phyloP scores from a whole-genome alignment of 2,797 vertebrate species.

The Ispidina picta region DNA sequence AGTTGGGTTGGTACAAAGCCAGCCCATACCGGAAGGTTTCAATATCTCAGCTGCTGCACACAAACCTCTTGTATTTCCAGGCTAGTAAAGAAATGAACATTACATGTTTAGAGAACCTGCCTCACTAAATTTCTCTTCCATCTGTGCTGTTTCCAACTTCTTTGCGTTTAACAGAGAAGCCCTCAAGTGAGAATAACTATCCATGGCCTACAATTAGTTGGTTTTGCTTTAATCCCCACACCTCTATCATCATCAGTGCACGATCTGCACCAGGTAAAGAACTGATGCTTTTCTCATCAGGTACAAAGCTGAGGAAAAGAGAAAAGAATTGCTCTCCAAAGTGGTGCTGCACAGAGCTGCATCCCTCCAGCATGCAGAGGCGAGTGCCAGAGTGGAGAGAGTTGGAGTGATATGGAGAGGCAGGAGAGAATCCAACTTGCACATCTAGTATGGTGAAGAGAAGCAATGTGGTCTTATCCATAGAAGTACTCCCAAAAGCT shows the following conservation, averaged over 20 bases:
- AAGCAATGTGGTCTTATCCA: background rate
- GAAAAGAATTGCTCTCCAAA: background rate
- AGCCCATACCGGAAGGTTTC: background rate
- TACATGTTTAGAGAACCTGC: background rate
- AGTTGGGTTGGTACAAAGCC: background rate
- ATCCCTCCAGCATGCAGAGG: background rate
- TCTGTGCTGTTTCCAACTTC: background rate
- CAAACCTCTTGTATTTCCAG: background rate
- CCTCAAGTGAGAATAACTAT: background rate
- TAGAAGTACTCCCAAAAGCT: background rate
- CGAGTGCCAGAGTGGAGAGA: background rate
- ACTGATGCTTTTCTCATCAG: background rate
- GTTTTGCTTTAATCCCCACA: background rate
- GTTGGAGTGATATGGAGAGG: background rate
- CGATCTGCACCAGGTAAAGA: background rate
- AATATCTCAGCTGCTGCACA: background rate
- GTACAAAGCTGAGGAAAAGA: background rate
- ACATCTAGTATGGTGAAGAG: background rate
- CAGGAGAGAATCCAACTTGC: background rate
- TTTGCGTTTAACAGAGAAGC: background rate
- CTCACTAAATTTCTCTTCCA: background rate
- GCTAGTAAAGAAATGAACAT: background rate
- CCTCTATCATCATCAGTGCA: background rate
- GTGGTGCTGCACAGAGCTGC: background rate
- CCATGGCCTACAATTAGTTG: background rate